phyloP scores from a whole-genome alignment of 1,140 invertebrate genomes.

The Helicoverpa armigera region DNA sequence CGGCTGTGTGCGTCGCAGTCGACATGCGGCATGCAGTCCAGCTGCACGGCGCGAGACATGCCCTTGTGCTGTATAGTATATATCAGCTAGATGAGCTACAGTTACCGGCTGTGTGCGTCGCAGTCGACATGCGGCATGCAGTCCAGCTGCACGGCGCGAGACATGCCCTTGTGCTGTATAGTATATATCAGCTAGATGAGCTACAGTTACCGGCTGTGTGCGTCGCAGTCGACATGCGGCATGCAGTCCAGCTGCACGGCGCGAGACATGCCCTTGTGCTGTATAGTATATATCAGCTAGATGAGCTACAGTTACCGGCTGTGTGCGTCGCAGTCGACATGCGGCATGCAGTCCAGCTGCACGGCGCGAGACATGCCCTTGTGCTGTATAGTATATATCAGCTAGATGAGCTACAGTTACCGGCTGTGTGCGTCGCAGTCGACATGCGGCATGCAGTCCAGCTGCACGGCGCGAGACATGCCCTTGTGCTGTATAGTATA shows the following conservation, averaged over 20 bases:
- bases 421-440: slow-evolving; percentile 52
- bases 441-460: slow-evolving; percentile 60
- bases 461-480: slow-evolving; percentile 66
- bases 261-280: slow-evolving; percentile 72
- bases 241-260: slow-evolving; percentile 67
- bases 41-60: slow-evolving; percentile 66
- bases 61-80: slow-evolving; percentile 67
- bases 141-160: slow-evolving; percentile 68
- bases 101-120: too few species aligned
- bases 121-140: slow-evolving; percentile 58
- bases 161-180: slow-evolving; percentile 71
- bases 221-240: slow-evolving; percentile 56
- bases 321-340: slow-evolving; percentile 55
- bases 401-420: too few species aligned
- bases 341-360: slow-evolving; percentile 61
- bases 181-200: too few species aligned
- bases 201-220: too few species aligned
- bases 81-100: too few species aligned
- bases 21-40: slow-evolving; percentile 60
- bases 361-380: slow-evolving; percentile 68
- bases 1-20: slow-evolving; percentile 52
- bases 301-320: too few species aligned
- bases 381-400: slow-evolving; percentile 60
- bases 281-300: not conserved
- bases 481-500: slow-evolving; percentile 67